These are phyloP conservation scores for Dicrurus megarhynchus DNA, from an alignment of 2,113 vertebrate species.

Conservation along the genomic window DNA sequence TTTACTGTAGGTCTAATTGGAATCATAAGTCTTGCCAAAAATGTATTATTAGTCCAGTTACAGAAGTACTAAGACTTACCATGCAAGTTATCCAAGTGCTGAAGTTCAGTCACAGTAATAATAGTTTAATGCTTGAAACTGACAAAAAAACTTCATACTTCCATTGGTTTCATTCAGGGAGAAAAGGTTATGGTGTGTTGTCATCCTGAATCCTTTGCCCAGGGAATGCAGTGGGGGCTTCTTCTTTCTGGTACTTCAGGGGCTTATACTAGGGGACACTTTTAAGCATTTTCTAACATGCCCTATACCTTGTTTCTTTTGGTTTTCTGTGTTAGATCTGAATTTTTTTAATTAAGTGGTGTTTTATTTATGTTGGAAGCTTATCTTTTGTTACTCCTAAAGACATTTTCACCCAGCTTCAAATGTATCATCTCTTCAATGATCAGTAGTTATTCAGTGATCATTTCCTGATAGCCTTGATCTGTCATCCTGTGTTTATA, in stretches of 20 bases:
- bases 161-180: neutral
- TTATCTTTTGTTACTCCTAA: neutral
- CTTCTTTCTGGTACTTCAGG: neutral
- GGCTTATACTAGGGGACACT: neutral
- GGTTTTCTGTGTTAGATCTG: neutral
- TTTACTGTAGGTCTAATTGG: neutral
- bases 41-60: neutral
- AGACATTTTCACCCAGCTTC: neutral
- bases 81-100: neutral
- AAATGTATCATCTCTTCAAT: neutral
- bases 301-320: neutral
- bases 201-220: neutral
- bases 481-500: neutral
- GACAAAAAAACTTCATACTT: neutral
- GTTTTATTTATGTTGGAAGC: neutral
- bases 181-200: neutral
- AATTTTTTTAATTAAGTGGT: neutral
- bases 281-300: neutral
- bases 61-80: neutral
- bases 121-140: neutral
- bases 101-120: neutral
- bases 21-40: neutral
- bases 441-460: neutral
- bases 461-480: neutral
- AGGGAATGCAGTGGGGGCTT: rapidly evolving